Percentiles rank a stretch among this genome's conserved stretches.
phyloP scores from a whole-genome alignment of 2,797 vertebrate genomes.

The Chromis chromis region DNA sequence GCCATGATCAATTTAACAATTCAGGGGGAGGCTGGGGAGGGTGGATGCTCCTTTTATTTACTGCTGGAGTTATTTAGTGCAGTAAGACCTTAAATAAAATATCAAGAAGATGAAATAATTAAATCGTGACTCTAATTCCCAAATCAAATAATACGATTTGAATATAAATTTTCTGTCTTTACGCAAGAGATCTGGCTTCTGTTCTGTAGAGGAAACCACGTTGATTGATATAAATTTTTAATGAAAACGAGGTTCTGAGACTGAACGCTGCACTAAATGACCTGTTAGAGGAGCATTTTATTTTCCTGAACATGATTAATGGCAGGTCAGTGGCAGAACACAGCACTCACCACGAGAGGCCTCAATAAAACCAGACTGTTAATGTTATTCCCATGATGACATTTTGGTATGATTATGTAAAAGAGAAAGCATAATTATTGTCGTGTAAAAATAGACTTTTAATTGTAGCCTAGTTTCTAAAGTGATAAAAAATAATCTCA shows the following conservation, averaged over 20 bases:
- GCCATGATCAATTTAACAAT: constrained; percentile 72
- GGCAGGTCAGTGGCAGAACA: constrained; percentile 41
- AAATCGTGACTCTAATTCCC: neutral
- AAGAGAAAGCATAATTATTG: neutral
- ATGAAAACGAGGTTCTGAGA: constrained; percentile 12
- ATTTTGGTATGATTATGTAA: constrained; percentile 15
- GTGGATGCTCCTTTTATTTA: constrained; percentile 53
- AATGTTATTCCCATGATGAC: constrained; percentile 30
- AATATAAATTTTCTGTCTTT: neutral
- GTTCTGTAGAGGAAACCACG: neutral
- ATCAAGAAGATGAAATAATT: neutral
- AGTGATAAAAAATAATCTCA: constrained; percentile 12
- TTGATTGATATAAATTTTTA: constrained; percentile 12
- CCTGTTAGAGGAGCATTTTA: constrained; percentile 28
- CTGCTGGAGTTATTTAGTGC: constrained; percentile 27
- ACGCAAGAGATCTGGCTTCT: neutral
- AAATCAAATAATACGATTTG: neutral
- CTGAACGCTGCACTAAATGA: constrained; percentile 8
- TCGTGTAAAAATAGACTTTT: neutral
- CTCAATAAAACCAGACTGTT: constrained; percentile 19
- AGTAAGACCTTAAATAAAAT: neutral
- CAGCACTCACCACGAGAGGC: constrained; percentile 25
- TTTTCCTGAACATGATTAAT: constrained; percentile 56
- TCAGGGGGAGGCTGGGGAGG: constrained; percentile 38
- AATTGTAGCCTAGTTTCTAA: constrained; percentile 6